Conservation (phyloP, 2,888 invertebrate genomes). For the Carterocephalus palaemon region DNA sequence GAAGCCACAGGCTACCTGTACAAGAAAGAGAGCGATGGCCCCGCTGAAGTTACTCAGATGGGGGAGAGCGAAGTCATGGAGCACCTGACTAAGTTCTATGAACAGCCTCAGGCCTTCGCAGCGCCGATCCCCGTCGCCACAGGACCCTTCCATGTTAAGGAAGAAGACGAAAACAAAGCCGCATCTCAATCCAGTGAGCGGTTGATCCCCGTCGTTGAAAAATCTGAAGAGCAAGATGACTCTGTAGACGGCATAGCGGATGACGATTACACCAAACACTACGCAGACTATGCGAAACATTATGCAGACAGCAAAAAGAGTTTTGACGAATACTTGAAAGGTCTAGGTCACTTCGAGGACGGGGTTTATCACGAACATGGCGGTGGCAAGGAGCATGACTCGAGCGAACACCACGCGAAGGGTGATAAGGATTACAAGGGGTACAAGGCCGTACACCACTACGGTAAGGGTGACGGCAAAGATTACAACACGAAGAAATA, state of each 20-base stretch:
- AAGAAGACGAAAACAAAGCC: slow-evolving; percentile 50
- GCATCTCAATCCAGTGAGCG: slow-evolving; percentile 49
- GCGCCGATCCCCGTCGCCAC: slow-evolving; percentile 49
- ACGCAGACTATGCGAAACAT: slow-evolving; percentile 45
- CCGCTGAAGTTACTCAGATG: slow-evolving; percentile 69
- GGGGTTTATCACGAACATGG: slow-evolving; percentile 52
- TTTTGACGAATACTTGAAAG: slow-evolving; percentile 59
- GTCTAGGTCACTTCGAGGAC: slow-evolving; percentile 49
- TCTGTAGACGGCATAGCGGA: slow-evolving; percentile 52
- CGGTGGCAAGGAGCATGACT: slow-evolving; percentile 62
- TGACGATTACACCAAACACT: slow-evolving; percentile 57
- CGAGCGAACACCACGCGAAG: slow-evolving; percentile 60
- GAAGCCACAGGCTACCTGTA: slow-evolving; percentile 80
- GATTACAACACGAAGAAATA: slow-evolving; percentile 75
- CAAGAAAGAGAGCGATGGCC: slow-evolving; percentile 69
- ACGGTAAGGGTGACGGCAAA: slow-evolving; percentile 76
- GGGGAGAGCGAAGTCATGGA: slow-evolving; percentile 67
- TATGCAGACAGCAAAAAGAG: slow-evolving; percentile 45
- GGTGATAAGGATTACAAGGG: slow-evolving; percentile 76
- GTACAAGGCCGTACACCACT: slow-evolving; percentile 68
- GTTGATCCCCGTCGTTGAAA: slow-evolving; percentile 63
- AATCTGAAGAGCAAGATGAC: slow-evolving; percentile 44
- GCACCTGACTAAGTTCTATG: slow-evolving; percentile 60
- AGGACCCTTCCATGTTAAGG: slow-evolving; percentile 50
- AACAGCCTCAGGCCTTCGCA: slow-evolving; percentile 55